Percentiles rank a stretch among this genome's conserved stretches.
These are phyloP conservation scores for Scatophagus argus DNA, from an alignment of 2,113 vertebrate species.

Conservation along the genomic window DNA sequence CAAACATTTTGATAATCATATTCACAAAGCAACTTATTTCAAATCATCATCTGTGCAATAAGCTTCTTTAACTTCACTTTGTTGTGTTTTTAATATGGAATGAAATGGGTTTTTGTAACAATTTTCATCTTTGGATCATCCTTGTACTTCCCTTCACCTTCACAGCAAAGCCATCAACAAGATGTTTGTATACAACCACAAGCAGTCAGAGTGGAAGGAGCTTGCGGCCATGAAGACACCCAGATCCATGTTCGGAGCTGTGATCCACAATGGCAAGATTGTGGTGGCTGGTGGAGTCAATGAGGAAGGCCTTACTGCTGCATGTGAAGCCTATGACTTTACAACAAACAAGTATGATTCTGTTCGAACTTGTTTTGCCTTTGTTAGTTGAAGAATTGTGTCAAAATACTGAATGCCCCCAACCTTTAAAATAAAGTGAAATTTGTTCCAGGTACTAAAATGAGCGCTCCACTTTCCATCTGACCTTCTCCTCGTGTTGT, in stretches of 20 bases:
- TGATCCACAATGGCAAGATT: conserved; percentile 92
- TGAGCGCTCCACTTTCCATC: background rate
- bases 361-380: background rate
- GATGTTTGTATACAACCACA: conserved; percentile 93
- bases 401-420: too few relatives aligned
- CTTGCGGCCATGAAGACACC: conserved; percentile 94
- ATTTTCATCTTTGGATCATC: background rate
- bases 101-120: background rate
- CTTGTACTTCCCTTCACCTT: background rate
- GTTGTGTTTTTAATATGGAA: background rate
- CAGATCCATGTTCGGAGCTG: conserved; percentile 95
- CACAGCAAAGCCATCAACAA: conserved; percentile 96
- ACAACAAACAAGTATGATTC: conserved; percentile 91
- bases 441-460: background rate
- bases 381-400: background rate
- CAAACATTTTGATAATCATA: conserved; percentile 2
- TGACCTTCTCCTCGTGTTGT: conserved; percentile 24
- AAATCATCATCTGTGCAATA: background rate
- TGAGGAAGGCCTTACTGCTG: conserved; percentile 92
- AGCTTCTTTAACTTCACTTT: background rate
- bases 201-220: conserved; percentile 97
- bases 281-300: conserved; percentile 94
- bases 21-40: background rate
- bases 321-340: conserved; percentile 92
- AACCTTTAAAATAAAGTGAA: background rate